Percentiles rank a stretch among this genome's conserved stretches.
Evolutionary conservation across 2,113 vertebrate species (phyloP).

Genomic region (Cariama cristata): DNA sequence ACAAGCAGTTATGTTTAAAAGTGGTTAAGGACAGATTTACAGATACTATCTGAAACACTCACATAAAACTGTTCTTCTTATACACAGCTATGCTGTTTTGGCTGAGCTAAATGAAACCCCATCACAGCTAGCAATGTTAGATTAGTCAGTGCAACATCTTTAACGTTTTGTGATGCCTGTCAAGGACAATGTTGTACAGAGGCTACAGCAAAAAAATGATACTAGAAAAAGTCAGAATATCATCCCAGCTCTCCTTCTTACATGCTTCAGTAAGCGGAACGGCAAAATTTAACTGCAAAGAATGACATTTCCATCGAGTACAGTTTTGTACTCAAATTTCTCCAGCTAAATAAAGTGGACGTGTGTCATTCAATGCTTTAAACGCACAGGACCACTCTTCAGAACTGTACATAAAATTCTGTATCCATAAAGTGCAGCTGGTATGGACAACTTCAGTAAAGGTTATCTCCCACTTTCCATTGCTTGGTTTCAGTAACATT

Average conservation of each 20-base stretch:
- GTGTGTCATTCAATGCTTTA: neutral
- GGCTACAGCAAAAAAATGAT: neutral
- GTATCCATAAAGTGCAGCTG: fast-evolving
- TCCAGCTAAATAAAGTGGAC: neutral
- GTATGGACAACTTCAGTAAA: fast-evolving
- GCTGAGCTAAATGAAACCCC: neutral
- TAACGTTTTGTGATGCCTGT: neutral
- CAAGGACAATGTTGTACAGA: neutral
- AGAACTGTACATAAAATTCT: neutral
- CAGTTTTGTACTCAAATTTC: neutral
- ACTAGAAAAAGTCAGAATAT: neutral
- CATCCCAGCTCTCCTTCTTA: neutral
- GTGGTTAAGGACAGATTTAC: neutral
- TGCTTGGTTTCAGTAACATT: neutral
- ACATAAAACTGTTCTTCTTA: neutral
- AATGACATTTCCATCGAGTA: neutral
- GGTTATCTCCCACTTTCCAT: neutral
- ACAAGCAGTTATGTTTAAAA: neutral
- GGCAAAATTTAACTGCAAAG: neutral
- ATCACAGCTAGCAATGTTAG: neutral
- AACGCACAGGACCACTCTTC: neutral
- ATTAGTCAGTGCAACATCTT: neutral
- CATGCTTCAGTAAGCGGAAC: fast-evolving
- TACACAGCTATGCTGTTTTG: neutral
- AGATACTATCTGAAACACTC: neutral